These are phyloP conservation scores for Colius striatus DNA, from an alignment of 2,113 vertebrate species.

Conservation along the genomic window DNA sequence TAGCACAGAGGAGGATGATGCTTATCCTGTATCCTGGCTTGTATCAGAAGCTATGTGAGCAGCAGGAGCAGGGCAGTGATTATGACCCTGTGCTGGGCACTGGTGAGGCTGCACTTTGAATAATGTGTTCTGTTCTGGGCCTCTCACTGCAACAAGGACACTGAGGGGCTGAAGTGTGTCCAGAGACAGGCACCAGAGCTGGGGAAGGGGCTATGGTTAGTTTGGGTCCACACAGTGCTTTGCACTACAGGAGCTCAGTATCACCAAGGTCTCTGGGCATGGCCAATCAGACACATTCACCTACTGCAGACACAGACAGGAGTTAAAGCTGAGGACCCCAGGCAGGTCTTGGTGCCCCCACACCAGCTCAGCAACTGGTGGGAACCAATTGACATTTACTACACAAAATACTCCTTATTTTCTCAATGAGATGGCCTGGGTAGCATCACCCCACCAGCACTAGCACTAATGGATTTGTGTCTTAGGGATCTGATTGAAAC, in stretches of 20 bases:
- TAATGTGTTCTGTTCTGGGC: too few relatives aligned
- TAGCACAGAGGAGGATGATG: background rate
- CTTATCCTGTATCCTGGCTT: background rate
- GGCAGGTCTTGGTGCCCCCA: background rate
- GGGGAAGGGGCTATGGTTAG: too few relatives aligned
- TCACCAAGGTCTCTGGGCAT: accelerated
- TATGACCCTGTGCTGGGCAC: too few relatives aligned
- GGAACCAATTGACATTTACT: background rate
- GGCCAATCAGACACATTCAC: background rate
- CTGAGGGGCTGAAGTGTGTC: too few relatives aligned
- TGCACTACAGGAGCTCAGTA: background rate
- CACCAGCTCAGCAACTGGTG: accelerated
- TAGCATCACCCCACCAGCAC: background rate
- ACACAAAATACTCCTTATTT: background rate
- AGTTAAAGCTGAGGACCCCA: background rate
- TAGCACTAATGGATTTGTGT: background rate
- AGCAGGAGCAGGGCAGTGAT: too few relatives aligned
- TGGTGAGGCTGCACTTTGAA: too few relatives aligned
- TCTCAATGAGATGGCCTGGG: background rate
- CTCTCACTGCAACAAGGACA: too few relatives aligned
- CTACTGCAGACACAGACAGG: accelerated
- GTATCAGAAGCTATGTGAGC: too few relatives aligned
- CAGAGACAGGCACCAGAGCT: too few relatives aligned
- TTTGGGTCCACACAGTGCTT: accelerated
- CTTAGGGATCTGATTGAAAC: background rate